These are phyloP conservation scores for Drosophila lacertosa DNA, from an alignment of 1,140 invertebrate species.

Conservation along the genomic window DNA sequence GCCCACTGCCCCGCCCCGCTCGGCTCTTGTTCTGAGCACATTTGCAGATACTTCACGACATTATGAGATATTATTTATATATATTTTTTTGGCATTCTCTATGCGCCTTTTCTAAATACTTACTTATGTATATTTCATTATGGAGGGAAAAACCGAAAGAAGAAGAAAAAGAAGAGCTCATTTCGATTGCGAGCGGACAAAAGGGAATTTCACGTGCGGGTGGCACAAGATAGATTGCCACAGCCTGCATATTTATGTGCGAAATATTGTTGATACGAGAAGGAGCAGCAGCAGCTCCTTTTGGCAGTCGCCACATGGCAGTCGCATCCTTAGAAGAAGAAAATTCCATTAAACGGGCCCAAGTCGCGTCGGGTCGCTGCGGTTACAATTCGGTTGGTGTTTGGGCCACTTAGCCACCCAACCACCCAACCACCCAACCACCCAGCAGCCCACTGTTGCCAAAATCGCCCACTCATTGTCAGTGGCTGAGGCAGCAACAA, in stretches of 20 bases:
- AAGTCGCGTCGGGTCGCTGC: conserved; percentile 13
- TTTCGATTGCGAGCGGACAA: conserved; percentile 60
- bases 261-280: conserved; percentile 68
- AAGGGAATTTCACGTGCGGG: conserved; percentile 76
- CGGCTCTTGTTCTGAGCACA: conserved; percentile 13
- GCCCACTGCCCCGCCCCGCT: background rate
- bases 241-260: conserved; percentile 76
- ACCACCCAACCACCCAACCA: conserved; percentile 31
- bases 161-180: conserved; percentile 17
- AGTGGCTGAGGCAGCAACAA: conserved; percentile 52
- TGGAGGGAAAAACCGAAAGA: conserved; percentile 42
- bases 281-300: conserved; percentile 36
- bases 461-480: conserved; percentile 65
- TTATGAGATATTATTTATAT: conserved; percentile 82
- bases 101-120: conserved; percentile 37
- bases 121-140: conserved; percentile 72
- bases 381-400: no score
- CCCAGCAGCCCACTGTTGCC: conserved; percentile 25
- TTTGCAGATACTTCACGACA: conserved; percentile 75
- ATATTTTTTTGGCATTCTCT: conserved; percentile 44
- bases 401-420: conserved; percentile 32
- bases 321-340: conserved; percentile 10
- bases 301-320: conserved; percentile 47
- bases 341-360: conserved; percentile 63
- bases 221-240: conserved; percentile 78